Base-by-base conservation (phyloP, 2,113 vertebrate species). In the Heterotis niloticus region DNA sequence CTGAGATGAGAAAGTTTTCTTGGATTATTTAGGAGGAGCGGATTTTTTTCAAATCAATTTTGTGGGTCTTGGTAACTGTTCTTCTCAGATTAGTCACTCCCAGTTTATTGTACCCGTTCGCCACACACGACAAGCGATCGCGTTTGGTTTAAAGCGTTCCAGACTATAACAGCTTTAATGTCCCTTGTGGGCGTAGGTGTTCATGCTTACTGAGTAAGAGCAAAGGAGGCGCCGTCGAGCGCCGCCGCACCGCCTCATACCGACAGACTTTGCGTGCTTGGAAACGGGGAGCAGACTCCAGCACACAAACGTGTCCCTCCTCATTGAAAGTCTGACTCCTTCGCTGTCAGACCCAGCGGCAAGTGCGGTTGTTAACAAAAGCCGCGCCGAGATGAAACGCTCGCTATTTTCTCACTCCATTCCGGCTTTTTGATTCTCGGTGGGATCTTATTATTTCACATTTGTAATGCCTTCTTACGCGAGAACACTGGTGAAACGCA, bases 401-500 rank as follows among this genome's bases (percentile, higher is more conserved):
- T 64, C 57, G 80, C 64, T 69, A 66, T 80, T 77, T 65, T 79
- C 62, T 83, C 75, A 56, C 76, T 76, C 72, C 44, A 34, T 77
- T 67, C 82, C 64, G 64, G 76, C 84, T 54, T 64, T n/a, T 44
- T 75, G 82, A 12, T 60, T 76, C 74, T 51, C 83, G 82, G 81
- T 81, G 20, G 82, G 86, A 87, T 81, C 81, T 80, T 66, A 81
- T 87, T 88, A 85, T 75, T 66, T 62, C 78, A 28, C 76, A 64
- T 81, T 76, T 85, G 84, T 86, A 83, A 85, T 84, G 83, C 20
- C 66, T 72, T 75, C 78, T 80, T 81, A 83, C 85, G 57, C 84
- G 80, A 76, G 64, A 54, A 64, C 75, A 81, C 57, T 60, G 16
- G 66, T 13, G 64, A 64, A 79, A 78, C 67, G 70, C 57, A 26